Conservation (phyloP, 2,113 vertebrate species). For the Ammodytes dubius region DNA sequence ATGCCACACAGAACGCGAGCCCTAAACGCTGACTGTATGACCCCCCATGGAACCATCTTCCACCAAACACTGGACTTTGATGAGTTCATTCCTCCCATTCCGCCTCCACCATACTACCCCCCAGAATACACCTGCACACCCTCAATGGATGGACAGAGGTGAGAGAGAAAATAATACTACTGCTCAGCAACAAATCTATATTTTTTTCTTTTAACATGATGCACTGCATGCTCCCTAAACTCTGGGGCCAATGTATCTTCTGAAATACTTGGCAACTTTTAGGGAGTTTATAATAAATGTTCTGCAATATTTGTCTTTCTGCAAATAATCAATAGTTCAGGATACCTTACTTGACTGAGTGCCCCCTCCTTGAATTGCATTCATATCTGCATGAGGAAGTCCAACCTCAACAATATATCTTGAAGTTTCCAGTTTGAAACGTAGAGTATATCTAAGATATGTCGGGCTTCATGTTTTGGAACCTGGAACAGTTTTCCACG, state of each 20-base stretch:
- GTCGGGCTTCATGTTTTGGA: neutral
- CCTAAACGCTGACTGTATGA: constrained; percentile 91
- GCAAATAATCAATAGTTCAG: neutral
- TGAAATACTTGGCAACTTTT: neutral
- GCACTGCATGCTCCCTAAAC: neutral
- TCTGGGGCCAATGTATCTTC: neutral
- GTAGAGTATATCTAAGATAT: neutral
- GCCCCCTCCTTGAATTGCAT: neutral
- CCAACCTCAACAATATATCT: neutral
- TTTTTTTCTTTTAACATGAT: neutral
- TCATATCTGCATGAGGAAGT: constrained; percentile 4
- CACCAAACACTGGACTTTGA: constrained; percentile 97
- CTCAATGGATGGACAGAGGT: constrained; percentile 91
- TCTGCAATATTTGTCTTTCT: neutral
- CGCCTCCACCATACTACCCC: constrained; percentile 97
- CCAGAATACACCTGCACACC: constrained; percentile 96
- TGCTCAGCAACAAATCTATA: constrained; percentile 17
- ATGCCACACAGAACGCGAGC: constrained; percentile 92
- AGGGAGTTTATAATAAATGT: neutral
- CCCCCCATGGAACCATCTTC: constrained; percentile 91
- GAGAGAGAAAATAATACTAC: constrained; percentile 2
- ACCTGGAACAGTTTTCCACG: neutral
- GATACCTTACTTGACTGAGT: neutral
- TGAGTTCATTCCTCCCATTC: constrained; percentile 96
- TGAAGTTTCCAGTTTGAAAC: neutral